Percentiles rank a stretch among this genome's conserved stretches.
Conservation (phyloP, 2,113 vertebrate genomes). For the Chiloscyllium plagiosum region DNA sequence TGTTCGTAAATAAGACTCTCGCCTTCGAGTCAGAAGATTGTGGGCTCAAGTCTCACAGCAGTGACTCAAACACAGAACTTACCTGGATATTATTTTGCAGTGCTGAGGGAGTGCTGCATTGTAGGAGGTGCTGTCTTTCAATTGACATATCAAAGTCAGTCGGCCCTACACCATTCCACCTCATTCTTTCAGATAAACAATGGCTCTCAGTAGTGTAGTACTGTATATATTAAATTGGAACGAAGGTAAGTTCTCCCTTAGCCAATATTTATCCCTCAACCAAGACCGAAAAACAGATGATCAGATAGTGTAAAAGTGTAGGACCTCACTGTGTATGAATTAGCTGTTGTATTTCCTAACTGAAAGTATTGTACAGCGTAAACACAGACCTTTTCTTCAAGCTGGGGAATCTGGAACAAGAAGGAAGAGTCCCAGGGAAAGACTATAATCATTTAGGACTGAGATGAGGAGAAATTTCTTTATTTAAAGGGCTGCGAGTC, state of each 20-base stretch:
- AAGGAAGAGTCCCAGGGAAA: neutral
- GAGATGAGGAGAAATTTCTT: neutral
- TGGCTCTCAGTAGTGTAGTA: too few relatives aligned
- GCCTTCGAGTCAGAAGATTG: neutral
- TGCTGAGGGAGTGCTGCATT: neutral
- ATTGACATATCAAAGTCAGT: neutral
- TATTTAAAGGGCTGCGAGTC: neutral
- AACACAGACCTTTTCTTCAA: neutral
- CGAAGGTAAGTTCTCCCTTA: neutral
- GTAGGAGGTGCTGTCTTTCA: neutral
- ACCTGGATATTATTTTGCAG: neutral
- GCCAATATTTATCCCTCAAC: neutral
- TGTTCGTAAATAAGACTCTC: neutral
- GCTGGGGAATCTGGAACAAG: neutral
- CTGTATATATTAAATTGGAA: too few relatives aligned
- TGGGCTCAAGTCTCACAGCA: neutral
- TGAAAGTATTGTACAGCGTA: neutral
- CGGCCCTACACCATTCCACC: too few relatives aligned
- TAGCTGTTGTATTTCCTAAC: neutral
- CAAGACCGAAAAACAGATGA: neutral
- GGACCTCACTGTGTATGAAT: neutral
- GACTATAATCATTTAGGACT: neutral
- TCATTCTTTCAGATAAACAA: neutral
- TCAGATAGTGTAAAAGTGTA: neutral
- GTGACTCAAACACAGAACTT: neutral